Evolutionary conservation across 2,888 invertebrate genomes (phyloP).

Genomic region (Drosophila limbata): DNA sequence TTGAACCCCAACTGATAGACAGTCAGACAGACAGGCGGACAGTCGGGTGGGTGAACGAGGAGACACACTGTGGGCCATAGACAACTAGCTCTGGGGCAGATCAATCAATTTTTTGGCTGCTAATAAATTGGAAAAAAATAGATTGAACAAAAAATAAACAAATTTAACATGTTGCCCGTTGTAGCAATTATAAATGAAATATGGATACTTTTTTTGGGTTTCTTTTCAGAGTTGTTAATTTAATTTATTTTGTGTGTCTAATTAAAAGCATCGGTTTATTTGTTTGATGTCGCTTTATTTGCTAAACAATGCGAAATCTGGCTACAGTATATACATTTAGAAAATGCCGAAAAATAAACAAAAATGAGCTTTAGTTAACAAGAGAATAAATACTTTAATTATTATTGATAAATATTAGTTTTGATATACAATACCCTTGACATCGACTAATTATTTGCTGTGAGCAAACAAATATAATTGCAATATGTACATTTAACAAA

Average conservation of each 20-base stretch:
- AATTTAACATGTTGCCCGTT: conserved; percentile 63
- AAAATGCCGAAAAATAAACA: conserved; percentile 6
- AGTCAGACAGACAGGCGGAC: conserved; percentile 5
- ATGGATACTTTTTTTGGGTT: conserved; percentile 17
- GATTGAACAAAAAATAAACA: conserved; percentile 49
- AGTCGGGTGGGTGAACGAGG: not conserved
- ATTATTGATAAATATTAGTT: conserved; percentile 4
- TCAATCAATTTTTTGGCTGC: conserved; percentile 72
- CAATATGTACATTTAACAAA: not conserved
- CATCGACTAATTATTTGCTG: conserved; percentile 1
- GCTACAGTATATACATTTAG: conserved; percentile 15
- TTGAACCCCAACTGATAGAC: conserved; percentile 57
- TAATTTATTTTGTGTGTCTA: conserved; percentile 74
- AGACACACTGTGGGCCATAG: conserved; percentile 25
- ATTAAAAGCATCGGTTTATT: conserved; percentile 43
- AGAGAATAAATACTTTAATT: conserved; percentile 16
- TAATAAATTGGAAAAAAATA: conserved; percentile 66
- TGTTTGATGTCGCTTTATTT: conserved; percentile 33
- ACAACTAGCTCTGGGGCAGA: conserved; percentile 60
- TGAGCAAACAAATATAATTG: conserved; percentile 5
- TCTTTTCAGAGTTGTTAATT: conserved; percentile 65
- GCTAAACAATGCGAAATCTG: conserved; percentile 12
- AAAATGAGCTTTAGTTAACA: not conserved
- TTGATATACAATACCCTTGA: conserved; percentile 6
- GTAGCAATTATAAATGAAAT: conserved; percentile 66